Conservation (phyloP, 2,888 invertebrate genomes). For the Atethmia centrago region DNA sequence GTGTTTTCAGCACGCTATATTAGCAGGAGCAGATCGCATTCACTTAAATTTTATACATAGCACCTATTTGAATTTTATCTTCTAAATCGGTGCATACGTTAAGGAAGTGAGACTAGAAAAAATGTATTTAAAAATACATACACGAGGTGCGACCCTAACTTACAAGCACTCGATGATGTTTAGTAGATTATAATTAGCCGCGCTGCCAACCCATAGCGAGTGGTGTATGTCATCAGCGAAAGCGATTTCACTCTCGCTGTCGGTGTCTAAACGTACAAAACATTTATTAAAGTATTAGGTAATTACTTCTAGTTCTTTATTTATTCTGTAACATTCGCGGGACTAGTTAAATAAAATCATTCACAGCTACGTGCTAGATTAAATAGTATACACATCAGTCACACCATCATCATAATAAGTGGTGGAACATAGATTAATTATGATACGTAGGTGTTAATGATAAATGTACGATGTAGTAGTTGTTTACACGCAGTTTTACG, state of each 20-base stretch:
- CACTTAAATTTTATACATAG: neutral
- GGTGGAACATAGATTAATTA: slow-evolving; percentile 58
- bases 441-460: slow-evolving; percentile 54
- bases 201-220: slow-evolving; percentile 78
- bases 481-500: slow-evolving; percentile 13
- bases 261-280: neutral
- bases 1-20: slow-evolving; percentile 8
- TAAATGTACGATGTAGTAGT: slow-evolving; percentile 31
- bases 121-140: slow-evolving; percentile 85
- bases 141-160: slow-evolving; percentile 85
- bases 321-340: slow-evolving; percentile 22
- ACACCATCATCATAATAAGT: slow-evolving; percentile 41
- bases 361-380: slow-evolving; percentile 46
- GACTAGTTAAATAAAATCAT: slow-evolving; percentile 12
- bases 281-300: neutral
- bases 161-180: slow-evolving; percentile 88
- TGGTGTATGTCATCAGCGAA: slow-evolving; percentile 70
- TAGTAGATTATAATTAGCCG: slow-evolving; percentile 90
- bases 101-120: slow-evolving; percentile 78
- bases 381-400: slow-evolving; percentile 53
- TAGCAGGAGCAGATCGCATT: neutral
- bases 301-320: neutral
- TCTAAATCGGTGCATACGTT: slow-evolving; percentile 72
- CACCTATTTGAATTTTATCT: slow-evolving; percentile 45
- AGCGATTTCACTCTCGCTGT: slow-evolving; percentile 32